These are phyloP conservation scores for Tetheella fluctuosa DNA, from an alignment of 2,888 invertebrate genomes.

Conservation along the genomic window DNA sequence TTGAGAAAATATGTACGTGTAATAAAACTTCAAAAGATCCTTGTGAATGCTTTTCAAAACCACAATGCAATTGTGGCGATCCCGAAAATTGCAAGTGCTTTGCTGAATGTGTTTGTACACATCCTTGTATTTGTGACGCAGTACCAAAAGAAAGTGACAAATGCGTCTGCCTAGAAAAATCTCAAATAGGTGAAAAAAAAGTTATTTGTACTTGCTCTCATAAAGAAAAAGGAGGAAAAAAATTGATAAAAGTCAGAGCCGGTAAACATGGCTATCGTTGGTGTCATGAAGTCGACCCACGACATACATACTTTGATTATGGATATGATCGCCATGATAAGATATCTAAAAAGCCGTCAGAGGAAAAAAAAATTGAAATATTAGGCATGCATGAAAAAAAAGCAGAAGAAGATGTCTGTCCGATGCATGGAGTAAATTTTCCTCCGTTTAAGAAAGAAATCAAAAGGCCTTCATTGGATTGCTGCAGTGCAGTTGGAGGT, in stretches of 20 bases:
- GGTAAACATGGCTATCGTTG: slow-evolving; percentile 73
- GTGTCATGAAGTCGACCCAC: slow-evolving; percentile 73
- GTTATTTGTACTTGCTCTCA: slow-evolving; percentile 52
- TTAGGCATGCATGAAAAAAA: slow-evolving; percentile 55
- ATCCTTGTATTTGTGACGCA: slow-evolving; percentile 66
- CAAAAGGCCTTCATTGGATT: slow-evolving; percentile 69
- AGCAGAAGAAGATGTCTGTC: slow-evolving; percentile 38
- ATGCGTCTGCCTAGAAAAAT: slow-evolving; percentile 58
- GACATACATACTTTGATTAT: slow-evolving; percentile 73
- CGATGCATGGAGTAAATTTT: slow-evolving; percentile 47
- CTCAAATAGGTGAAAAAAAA: slow-evolving; percentile 33
- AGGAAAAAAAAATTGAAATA: slow-evolving; percentile 58
- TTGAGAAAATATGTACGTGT: slow-evolving; percentile 53
- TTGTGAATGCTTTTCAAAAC: slow-evolving; percentile 61
- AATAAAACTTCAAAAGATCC: slow-evolving; percentile 31
- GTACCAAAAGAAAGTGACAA: slow-evolving; percentile 35
- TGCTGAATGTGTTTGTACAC: slow-evolving; percentile 57
- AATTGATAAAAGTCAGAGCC: slow-evolving; percentile 61
- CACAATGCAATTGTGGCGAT: slow-evolving; percentile 62
- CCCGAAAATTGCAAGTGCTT: slow-evolving; percentile 67
- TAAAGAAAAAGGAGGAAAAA: slow-evolving; percentile 42
- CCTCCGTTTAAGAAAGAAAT: slow-evolving; percentile 62
- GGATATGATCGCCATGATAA: slow-evolving; percentile 67
- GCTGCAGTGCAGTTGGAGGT: slow-evolving; percentile 79
- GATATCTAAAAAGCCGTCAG: slow-evolving; percentile 50